phyloP scores from a whole-genome alignment of 2,888 invertebrate species.

The Phengaris arion region DNA sequence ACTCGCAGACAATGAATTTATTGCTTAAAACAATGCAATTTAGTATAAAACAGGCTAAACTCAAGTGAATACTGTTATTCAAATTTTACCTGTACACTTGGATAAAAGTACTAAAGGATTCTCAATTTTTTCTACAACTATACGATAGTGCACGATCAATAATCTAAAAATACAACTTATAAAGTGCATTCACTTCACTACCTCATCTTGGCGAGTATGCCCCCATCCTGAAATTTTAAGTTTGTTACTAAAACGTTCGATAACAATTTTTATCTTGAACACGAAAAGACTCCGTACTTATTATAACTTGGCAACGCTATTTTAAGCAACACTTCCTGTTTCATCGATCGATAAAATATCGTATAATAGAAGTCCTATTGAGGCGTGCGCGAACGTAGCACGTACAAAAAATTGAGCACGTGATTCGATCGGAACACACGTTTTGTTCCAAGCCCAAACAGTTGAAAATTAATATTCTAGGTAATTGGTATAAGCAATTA shows the following conservation, averaged over 20 bases:
- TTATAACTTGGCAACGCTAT: constrained; percentile 15
- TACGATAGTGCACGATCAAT: background rate
- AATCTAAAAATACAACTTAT: background rate
- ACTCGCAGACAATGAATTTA: constrained; percentile 15
- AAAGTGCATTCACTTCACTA: background rate
- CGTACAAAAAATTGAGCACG: background rate
- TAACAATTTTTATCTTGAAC: background rate
- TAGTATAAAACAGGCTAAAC: background rate
- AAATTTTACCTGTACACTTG: background rate
- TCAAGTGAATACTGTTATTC: background rate
- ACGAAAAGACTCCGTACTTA: constrained; percentile 1
- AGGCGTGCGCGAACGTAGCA: background rate
- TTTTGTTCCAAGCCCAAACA: background rate
- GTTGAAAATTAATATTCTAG: background rate
- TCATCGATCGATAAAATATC: constrained; percentile 11
- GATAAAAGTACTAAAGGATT: background rate
- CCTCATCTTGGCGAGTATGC: background rate
- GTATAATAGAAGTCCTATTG: background rate
- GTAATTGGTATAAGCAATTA: too few species aligned
- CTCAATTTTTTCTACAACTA: background rate
- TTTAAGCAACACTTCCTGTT: constrained; percentile 22
- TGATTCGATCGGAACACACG: background rate
- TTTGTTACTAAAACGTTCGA: background rate
- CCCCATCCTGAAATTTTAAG: background rate
- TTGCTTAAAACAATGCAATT: background rate